These are phyloP conservation scores for Turritopsis dohrnii DNA, from an alignment of 30 jellyfish, hydroid and myxozoan species.

Conservation along the genomic window DNA sequence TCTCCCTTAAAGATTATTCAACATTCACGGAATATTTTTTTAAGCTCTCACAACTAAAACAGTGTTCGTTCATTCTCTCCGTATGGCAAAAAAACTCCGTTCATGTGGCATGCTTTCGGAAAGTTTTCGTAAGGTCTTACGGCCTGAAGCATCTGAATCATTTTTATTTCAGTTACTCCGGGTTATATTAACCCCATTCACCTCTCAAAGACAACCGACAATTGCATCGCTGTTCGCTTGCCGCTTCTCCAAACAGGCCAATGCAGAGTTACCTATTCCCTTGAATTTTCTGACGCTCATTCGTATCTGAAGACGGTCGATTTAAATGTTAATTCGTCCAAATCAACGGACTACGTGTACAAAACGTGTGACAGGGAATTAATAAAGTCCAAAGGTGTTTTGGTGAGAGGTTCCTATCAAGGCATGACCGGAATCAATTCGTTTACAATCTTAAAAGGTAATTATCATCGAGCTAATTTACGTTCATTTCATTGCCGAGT, in stretches of 20 bases:
- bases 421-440: neutral
- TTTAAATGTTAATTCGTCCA: neutral
- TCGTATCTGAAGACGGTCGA: neutral
- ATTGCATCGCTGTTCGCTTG: neutral
- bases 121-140: too few species aligned
- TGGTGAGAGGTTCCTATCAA: neutral
- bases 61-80: too few species aligned
- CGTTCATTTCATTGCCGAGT: too few species aligned
- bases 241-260: neutral
- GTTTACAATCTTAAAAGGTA: neutral
- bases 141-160: too few species aligned
- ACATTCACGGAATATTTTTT: too few species aligned
- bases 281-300: neutral
- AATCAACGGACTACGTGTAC: neutral
- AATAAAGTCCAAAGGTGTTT: neutral
- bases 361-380: neutral
- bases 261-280: neutral
- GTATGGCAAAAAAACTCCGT: too few species aligned
- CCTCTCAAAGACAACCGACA: neutral
- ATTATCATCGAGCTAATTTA: too few species aligned
- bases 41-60: too few species aligned
- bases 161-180: neutral
- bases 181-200: neutral
- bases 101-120: too few species aligned
- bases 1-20: too few species aligned